Evolutionary conservation across 2,113 vertebrate genomes (phyloP).

Genomic region (Tetraodon nigroviridis): DNA sequence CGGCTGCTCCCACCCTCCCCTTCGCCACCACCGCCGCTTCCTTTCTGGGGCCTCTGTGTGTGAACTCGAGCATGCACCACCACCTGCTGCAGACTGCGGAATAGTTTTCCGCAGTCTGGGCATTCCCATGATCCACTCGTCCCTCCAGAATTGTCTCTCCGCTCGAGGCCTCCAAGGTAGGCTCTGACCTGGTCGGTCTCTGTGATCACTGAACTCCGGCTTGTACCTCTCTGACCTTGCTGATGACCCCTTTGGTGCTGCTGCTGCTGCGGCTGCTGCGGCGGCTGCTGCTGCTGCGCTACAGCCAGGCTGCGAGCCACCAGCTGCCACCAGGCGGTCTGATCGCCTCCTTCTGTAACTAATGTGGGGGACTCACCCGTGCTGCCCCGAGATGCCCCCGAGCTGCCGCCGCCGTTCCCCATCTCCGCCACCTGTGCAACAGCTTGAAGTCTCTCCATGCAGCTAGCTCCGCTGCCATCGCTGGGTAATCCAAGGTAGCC

Average conservation of each 20-base stretch:
- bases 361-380: conserved; percentile 29
- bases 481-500: conserved; percentile 80
- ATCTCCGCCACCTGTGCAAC: conserved; percentile 80
- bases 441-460: conserved; percentile 82
- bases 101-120: conserved; percentile 76
- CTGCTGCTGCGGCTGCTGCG: conserved; percentile 65
- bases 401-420: conserved; percentile 61
- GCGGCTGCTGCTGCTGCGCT: conserved; percentile 53
- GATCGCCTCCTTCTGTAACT: conserved; percentile 59
- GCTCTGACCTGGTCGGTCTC: conserved; percentile 71
- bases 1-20: conserved; percentile 41
- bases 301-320: conserved; percentile 75
- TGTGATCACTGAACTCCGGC: conserved; percentile 57
- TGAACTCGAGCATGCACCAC: conserved; percentile 75
- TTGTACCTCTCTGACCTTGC: conserved; percentile 52
- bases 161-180: conserved; percentile 66
- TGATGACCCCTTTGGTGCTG: conserved; percentile 63
- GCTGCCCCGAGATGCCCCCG: conserved; percentile 34
- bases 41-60: conserved; percentile 63
- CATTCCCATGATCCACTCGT: conserved; percentile 73
- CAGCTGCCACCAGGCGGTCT: conserved; percentile 76
- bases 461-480: conserved; percentile 79
- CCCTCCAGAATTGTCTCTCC: conserved; percentile 55
- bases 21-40: conserved; percentile 42
- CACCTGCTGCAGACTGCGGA: conserved; percentile 75